phyloP scores from a whole-genome alignment of 2,797 vertebrate species.

The Xiphophorus birchmanni region DNA sequence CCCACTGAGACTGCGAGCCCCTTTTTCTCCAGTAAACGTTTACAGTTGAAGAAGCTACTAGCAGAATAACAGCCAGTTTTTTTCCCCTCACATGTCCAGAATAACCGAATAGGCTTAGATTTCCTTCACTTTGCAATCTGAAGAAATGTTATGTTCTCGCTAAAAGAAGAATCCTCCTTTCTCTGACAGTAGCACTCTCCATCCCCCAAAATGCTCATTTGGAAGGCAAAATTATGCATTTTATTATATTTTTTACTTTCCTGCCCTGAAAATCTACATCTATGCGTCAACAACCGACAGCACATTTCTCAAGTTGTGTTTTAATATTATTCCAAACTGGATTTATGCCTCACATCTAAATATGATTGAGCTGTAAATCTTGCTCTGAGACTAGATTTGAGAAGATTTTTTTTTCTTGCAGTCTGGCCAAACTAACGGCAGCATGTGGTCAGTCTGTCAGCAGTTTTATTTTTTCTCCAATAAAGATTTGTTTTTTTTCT shows the following conservation, averaged over 20 bases:
- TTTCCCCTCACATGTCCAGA: not conserved
- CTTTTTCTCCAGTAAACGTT: not conserved
- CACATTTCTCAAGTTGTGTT: conserved; percentile 39
- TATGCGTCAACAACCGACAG: conserved; percentile 43
- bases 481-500: conserved; percentile 53
- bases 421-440: conserved; percentile 48
- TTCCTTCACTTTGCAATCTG: conserved; percentile 1
- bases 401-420: conserved; percentile 34
- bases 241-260: conserved; percentile 1
- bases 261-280: conserved; percentile 21
- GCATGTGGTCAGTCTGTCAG: conserved; percentile 74
- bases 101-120: conserved; percentile 5
- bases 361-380: conserved; percentile 54
- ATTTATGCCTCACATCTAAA: conserved; percentile 26
- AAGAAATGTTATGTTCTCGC: conserved; percentile 11
- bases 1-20: not conserved
- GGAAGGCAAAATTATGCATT: not conserved
- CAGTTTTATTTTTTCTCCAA: conserved; percentile 66
- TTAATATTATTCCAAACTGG: conserved; percentile 31
- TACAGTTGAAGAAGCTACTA: not conserved
- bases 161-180: conserved; percentile 27
- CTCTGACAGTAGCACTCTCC: conserved; percentile 12
- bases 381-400: conserved; percentile 47
- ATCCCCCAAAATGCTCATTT: not conserved
- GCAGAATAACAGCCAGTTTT: not conserved